Evolutionary conservation across 2,797 vertebrate species (phyloP).

Genomic region (Artibeus jamaicensis): DNA sequence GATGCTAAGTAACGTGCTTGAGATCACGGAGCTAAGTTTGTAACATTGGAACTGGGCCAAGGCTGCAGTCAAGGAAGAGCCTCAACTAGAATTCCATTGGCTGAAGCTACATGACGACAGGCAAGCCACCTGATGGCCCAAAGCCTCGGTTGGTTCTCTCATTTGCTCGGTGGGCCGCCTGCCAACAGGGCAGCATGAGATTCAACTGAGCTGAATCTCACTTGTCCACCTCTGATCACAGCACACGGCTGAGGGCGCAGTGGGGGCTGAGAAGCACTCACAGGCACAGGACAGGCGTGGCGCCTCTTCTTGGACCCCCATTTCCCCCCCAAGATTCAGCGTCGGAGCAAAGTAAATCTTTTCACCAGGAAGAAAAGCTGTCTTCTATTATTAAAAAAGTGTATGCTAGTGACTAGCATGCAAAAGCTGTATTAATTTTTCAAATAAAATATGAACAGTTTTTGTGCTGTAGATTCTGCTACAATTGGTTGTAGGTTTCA

Average conservation of each 20-base stretch:
- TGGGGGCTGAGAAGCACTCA: neutral
- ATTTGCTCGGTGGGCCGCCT: neutral
- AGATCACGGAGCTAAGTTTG: neutral
- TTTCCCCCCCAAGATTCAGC: neutral
- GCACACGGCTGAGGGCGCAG: rapidly evolving
- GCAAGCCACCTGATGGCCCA: neutral
- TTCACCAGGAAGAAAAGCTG: neutral
- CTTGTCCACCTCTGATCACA: neutral
- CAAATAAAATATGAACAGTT: neutral
- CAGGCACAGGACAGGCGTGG: neutral
- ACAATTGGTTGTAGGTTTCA: neutral
- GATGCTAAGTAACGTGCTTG: neutral
- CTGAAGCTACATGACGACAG: neutral
- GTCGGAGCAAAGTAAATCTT: neutral
- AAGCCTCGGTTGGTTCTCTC: neutral
- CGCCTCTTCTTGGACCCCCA: neutral
- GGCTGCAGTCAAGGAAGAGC: neutral
- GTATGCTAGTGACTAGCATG: neutral
- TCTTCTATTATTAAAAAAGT: neutral
- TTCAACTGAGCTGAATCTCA: neutral
- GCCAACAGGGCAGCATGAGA: neutral
- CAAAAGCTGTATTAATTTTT: neutral
- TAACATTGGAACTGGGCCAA: neutral
- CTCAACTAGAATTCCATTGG: neutral
- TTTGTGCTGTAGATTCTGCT: neutral